phyloP scores from a whole-genome alignment of 2,113 vertebrate species.

The Tragelaphus buxtoni region DNA sequence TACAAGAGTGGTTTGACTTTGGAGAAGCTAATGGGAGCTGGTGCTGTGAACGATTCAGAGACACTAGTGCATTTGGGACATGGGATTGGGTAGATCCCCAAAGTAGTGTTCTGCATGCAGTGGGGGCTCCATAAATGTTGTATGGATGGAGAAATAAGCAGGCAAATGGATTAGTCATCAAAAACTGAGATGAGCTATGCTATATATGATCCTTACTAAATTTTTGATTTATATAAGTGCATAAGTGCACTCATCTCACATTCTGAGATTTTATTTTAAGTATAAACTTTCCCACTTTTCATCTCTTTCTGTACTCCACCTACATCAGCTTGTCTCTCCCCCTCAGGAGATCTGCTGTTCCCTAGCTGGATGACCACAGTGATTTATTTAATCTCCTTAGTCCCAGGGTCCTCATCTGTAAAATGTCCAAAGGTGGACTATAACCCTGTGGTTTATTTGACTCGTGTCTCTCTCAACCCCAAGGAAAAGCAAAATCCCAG shows the following conservation, averaged over 20 bases:
- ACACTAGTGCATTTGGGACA: neutral
- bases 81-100: too few species aligned
- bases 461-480: neutral
- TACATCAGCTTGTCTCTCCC: neutral
- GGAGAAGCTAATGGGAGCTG: neutral
- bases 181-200: neutral
- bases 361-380: neutral
- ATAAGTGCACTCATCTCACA: neutral
- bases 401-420: neutral
- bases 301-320: neutral
- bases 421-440: neutral
- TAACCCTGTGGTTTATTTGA: neutral
- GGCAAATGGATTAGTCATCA: neutral
- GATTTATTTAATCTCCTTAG: neutral
- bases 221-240: neutral
- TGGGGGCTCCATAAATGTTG: neutral
- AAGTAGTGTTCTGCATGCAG: neutral
- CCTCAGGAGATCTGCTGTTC: neutral
- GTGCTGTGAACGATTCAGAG: neutral
- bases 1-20: neutral
- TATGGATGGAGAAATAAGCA: neutral
- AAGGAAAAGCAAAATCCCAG: neutral
- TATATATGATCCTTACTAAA: neutral
- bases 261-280: slow-evolving; percentile 5
- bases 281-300: neutral